Conservation (phyloP, 2,888 invertebrate genomes). For the Lasioglossum vierecki region DNA sequence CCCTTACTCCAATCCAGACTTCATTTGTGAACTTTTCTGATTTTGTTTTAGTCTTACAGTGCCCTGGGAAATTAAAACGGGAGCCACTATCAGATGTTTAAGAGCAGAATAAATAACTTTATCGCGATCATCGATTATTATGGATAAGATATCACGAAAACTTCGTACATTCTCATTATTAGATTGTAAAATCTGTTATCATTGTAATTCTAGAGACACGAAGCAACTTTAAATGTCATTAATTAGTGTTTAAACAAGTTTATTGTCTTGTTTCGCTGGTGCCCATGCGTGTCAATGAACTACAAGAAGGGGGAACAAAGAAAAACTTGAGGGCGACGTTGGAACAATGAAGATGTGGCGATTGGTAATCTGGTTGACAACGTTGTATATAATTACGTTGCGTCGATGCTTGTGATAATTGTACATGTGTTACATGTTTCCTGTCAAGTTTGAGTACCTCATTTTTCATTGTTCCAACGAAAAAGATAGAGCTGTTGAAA, state of each 20-base stretch:
- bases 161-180: background rate
- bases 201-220: background rate
- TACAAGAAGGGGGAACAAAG: background rate
- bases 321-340: conserved; percentile 1
- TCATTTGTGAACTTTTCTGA: too few relatives aligned
- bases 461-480: background rate
- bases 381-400: background rate
- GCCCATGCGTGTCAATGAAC: background rate
- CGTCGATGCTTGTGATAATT: conserved; percentile 6
- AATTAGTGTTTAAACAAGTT: background rate
- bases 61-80: background rate
- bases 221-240: background rate
- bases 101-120: background rate
- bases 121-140: background rate
- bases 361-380: conserved; percentile 1
- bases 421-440: background rate
- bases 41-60: too few relatives aligned
- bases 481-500: background rate
- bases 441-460: background rate
- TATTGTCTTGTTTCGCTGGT: background rate
- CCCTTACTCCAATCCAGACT: too few relatives aligned
- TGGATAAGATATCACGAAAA: background rate
- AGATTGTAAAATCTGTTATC: background rate
- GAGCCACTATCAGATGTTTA: background rate
- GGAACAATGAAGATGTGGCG: background rate